Base-by-base conservation (phyloP, 2,113 vertebrate genomes). In the Cebidichthys violaceus region DNA sequence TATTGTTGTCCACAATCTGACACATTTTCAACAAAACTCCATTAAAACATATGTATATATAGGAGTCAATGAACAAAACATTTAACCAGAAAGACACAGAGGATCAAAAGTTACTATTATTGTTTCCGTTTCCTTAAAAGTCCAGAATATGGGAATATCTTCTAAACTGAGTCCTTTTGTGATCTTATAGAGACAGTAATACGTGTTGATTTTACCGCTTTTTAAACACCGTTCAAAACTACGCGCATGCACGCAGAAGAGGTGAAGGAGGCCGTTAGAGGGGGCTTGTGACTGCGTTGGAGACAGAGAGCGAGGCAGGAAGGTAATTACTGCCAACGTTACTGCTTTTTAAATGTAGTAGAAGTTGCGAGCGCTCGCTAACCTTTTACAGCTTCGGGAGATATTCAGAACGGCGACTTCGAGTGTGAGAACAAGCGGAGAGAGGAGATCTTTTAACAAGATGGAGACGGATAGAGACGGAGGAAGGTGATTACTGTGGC, bases 361-460 rank as follows among this genome's bases (percentile, higher is more conserved):
- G 68, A 86, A 84, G 81, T 77, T 80, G 74, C 20, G 47, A 85
- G 81, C 18, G 57, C 31, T 75, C 73, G 66, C 65, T 76, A 90
- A 81, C 79, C 79, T 83, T 82, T 83, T 61, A 81, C 74, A 62
- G 81, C 84, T 86, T 76, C 37, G 72, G 45, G 64, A 81, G 70
- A 83, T 82, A 84, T 81, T 81, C 75, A 82, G 79, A 83, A 81
- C 31, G 35, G 41, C 83, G 62, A 70, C 59, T 80, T 86, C 41
- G 55, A 71, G 79, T 70, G 79, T 43, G 68, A 86, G 82, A 85
- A 83, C 73, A 69, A 85, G 69, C 72, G 55, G 77, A 67, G 79
- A 84, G 75, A 39, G 65, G 78, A 67, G 73, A 79, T 76, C 54
- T 81, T 92, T 82, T 86, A 92, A 91, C 84, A 80, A 92, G 89